Evolutionary conservation across 35 echinoderm and acorn worm species (phyloP).

Genomic region (Holothuria glaberrima): DNA sequence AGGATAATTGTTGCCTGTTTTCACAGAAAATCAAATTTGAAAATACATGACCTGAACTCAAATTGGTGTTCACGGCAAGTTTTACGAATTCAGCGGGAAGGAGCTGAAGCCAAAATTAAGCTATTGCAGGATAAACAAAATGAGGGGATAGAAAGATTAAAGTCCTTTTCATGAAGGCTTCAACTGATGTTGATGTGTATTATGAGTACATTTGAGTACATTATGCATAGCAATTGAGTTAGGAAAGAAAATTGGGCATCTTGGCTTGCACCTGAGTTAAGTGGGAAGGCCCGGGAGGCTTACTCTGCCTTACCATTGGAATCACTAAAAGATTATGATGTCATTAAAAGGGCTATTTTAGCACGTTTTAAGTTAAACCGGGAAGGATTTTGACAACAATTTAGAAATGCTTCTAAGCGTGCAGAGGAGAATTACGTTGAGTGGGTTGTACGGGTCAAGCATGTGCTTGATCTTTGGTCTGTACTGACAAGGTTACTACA

Average conservation of each 20-base stretch:
- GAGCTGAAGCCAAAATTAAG: background rate
- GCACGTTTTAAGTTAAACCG: background rate
- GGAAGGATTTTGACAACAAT: background rate
- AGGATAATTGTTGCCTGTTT: too few relatives aligned
- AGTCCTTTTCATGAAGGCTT: background rate
- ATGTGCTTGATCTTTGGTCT: slow-evolving; percentile 4
- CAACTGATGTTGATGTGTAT: slow-evolving; percentile 1
- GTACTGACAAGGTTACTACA: background rate
- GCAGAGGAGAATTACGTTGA: slow-evolving; percentile 2
- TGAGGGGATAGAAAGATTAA: background rate
- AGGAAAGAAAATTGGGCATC: too few relatives aligned
- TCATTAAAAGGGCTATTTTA: background rate
- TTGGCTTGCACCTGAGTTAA: too few relatives aligned
- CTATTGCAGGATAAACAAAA: background rate
- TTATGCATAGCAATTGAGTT: background rate
- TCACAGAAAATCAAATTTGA: too few relatives aligned
- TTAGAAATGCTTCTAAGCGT: background rate
- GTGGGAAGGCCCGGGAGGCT: too few relatives aligned
- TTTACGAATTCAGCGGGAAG: background rate
- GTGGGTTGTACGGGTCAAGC: slow-evolving; percentile 19
- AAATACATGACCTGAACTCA: too few relatives aligned
- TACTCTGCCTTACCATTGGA: too few relatives aligned
- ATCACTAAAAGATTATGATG: background rate
- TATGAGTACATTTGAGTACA: slow-evolving; percentile 15
- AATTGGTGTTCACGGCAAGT: background rate